Percentiles rank a stretch among this genome's conserved stretches.
Conservation (phyloP, 2,797 vertebrate genomes). For the Arnoldichthys spilopterus region DNA sequence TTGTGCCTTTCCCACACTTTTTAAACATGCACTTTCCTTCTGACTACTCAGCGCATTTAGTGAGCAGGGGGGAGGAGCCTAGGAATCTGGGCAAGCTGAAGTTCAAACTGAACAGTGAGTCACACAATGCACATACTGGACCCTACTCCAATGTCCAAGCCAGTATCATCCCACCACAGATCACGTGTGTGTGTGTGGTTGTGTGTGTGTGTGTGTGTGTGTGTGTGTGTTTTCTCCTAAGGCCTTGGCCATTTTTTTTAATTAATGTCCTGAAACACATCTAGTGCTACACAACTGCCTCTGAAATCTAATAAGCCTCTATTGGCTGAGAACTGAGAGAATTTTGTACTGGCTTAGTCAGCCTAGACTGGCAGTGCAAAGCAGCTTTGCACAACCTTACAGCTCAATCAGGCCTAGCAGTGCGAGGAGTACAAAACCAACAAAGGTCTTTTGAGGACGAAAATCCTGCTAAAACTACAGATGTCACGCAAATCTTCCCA, state of each 20-base stretch:
- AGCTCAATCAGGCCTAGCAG: constrained; percentile 12
- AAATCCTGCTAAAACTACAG: constrained; percentile 34
- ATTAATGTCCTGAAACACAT: constrained; percentile 37
- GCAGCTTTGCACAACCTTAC: constrained; percentile 32
- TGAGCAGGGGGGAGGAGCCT: too few relatives aligned
- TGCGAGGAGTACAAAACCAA: constrained; percentile 19
- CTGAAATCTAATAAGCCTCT: constrained; percentile 47
- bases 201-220: too few relatives aligned
- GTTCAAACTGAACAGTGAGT: too few relatives aligned
- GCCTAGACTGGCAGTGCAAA: constrained; percentile 30
- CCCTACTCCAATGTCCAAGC: too few relatives aligned
- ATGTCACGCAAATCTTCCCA: constrained; percentile 4
- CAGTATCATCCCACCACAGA: too few relatives aligned
- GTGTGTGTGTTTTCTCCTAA: too few relatives aligned
- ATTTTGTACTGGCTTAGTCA: constrained; percentile 19
- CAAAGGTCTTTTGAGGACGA: constrained; percentile 11
- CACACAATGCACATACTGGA: too few relatives aligned
- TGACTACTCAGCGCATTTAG: too few relatives aligned
- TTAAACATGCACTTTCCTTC: too few relatives aligned
- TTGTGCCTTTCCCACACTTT: too few relatives aligned
- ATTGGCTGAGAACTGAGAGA: constrained; percentile 39
- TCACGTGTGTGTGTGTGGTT: too few relatives aligned
- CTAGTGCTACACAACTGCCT: constrained; percentile 27
- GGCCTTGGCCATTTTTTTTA: neutral
- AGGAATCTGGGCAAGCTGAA: too few relatives aligned